These are phyloP conservation scores for Entomobrya multifasciata DNA, from an alignment of 2,888 invertebrate genomes.

Conservation along the genomic window DNA sequence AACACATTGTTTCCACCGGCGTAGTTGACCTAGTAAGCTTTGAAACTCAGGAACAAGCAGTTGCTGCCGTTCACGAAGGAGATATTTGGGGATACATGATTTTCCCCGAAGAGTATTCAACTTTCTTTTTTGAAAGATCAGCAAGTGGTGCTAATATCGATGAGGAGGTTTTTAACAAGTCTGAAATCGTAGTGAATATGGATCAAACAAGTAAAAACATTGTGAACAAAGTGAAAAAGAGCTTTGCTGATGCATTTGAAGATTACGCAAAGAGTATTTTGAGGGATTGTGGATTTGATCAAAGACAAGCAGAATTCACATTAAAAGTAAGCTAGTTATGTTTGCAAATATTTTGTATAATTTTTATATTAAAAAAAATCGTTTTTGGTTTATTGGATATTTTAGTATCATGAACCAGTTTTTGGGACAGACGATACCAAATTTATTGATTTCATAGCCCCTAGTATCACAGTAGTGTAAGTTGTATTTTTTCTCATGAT, in stretches of 20 bases:
- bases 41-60: slow-evolving; percentile 13
- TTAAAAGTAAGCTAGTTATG: slow-evolving; percentile 18
- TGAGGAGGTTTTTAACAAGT: slow-evolving; percentile 40
- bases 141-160: slow-evolving; percentile 23
- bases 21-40: slow-evolving; percentile 28
- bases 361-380: too few species aligned
- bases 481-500: background rate
- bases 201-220: slow-evolving; percentile 84
- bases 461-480: slow-evolving; percentile 84
- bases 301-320: slow-evolving; percentile 86
- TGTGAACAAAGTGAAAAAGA: slow-evolving; percentile 91
- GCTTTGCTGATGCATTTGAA: slow-evolving; percentile 91
- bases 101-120: slow-evolving; percentile 38
- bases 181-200: slow-evolving; percentile 45
- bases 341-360: too few species aligned
- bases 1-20: slow-evolving; percentile 16
- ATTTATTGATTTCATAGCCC: slow-evolving; percentile 98
- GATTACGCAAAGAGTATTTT: slow-evolving; percentile 90
- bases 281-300: slow-evolving; percentile 88
- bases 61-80: background rate
- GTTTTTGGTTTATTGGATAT: background rate
- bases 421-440: slow-evolving; percentile 93
- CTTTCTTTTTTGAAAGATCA: slow-evolving; percentile 33
- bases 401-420: slow-evolving; percentile 84
- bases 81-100: slow-evolving; percentile 45